phyloP scores from a whole-genome alignment of 2,888 invertebrate genomes.

The Arge pagana region DNA sequence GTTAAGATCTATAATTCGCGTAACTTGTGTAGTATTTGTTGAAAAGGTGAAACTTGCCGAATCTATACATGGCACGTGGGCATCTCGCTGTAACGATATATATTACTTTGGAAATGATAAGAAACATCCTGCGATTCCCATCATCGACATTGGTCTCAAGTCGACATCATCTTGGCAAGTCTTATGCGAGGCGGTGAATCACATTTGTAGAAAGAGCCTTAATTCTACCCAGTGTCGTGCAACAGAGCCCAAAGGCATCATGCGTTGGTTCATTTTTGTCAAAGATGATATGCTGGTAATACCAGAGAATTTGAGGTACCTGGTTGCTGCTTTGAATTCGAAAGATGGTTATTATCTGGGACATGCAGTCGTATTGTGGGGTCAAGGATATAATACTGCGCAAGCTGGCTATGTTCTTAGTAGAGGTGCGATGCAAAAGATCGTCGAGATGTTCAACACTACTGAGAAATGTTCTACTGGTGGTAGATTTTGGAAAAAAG shows the following conservation, averaged over 20 bases:
- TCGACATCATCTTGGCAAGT: conserved; percentile 58
- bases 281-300: conserved; percentile 63
- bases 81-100: conserved; percentile 51
- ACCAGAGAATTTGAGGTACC: conserved; percentile 62
- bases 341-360: conserved; percentile 62
- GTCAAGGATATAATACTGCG: conserved; percentile 61
- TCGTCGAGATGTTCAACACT: conserved; percentile 56
- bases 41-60: conserved; percentile 54
- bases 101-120: conserved; percentile 48
- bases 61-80: conserved; percentile 57
- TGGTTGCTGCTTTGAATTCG: conserved; percentile 58
- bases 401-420: conserved; percentile 65
- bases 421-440: conserved; percentile 54
- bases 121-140: conserved; percentile 36
- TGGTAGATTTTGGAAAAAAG: conserved; percentile 63
- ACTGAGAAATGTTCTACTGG: conserved; percentile 57
- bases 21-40: conserved; percentile 60
- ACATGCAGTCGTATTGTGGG: conserved; percentile 63
- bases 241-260: conserved; percentile 3
- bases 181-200: conserved; percentile 55
- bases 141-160: conserved; percentile 44
- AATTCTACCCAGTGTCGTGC: neutral
- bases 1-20: conserved; percentile 48
- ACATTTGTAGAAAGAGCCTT: conserved; percentile 43
- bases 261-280: conserved; percentile 63